Percentiles rank a stretch among this genome's conserved stretches.
phyloP scores from a whole-genome alignment of 2,113 vertebrate species.

The Myiagra hebetior region DNA sequence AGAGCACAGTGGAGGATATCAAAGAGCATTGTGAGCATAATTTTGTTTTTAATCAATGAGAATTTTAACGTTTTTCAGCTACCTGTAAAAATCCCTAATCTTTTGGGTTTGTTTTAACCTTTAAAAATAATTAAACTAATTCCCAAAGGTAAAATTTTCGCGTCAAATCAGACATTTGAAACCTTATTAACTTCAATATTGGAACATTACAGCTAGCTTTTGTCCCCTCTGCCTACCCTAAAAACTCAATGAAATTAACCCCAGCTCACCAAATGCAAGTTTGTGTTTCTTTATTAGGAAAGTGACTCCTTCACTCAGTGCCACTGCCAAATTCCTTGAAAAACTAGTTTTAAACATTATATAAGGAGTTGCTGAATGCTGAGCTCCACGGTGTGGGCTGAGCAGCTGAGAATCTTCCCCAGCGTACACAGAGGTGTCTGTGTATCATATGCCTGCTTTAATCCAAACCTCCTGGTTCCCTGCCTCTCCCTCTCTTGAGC shows the following conservation, averaged over 20 bases:
- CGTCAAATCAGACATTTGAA: neutral
- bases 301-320: neutral
- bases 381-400: neutral
- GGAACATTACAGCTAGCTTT: neutral
- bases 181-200: neutral
- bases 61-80: neutral
- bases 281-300: neutral
- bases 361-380: neutral
- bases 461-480: neutral
- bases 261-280: neutral
- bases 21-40: neutral
- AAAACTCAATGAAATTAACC: neutral
- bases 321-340: neutral
- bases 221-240: neutral
- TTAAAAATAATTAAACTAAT: neutral
- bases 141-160: neutral
- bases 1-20: neutral
- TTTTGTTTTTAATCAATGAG: neutral
- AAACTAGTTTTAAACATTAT: neutral
- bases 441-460: neutral
- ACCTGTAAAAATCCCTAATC: neutral
- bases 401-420: neutral
- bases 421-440: neutral
- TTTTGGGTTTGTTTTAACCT: neutral
- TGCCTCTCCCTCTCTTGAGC: neutral